Conservation (phyloP, 2,113 vertebrate species). For the Pangasianodon hypophthalmus region DNA sequence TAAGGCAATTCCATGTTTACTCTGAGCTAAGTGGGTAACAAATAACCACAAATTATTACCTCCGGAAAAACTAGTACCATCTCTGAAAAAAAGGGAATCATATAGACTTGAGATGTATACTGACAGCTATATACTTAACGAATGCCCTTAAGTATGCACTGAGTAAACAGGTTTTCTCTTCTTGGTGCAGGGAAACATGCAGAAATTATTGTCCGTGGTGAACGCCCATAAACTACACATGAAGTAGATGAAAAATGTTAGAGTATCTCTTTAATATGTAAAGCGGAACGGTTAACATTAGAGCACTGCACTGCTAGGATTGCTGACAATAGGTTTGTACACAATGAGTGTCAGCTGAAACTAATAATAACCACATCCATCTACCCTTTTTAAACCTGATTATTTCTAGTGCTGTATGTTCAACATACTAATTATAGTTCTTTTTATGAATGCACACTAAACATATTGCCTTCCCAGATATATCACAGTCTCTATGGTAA, state of each 20-base stretch:
- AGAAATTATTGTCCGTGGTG: too few species aligned
- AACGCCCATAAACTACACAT: neutral
- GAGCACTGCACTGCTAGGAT: neutral
- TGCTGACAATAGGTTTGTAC: neutral
- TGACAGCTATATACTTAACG: neutral
- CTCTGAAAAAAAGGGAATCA: neutral
- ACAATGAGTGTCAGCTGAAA: neutral
- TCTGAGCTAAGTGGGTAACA: neutral
- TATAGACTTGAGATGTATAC: neutral
- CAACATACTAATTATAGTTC: conserved; percentile 1
- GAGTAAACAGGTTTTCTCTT: neutral
- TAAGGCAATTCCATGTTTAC: neutral
- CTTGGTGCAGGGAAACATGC: neutral
- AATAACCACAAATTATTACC: neutral
- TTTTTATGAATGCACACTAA: conserved; percentile 18
- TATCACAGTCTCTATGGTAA: conserved; percentile 54
- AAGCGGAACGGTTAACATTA: neutral
- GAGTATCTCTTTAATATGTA: neutral
- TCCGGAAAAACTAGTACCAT: neutral
- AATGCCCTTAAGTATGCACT: neutral
- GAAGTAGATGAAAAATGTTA: neutral
- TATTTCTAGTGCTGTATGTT: neutral
- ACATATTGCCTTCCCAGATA: conserved; percentile 53
- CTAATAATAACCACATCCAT: neutral
- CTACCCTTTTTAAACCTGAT: conserved; percentile 25